Evolutionary conservation across 92 coral and sea anemone genomes (phyloP), one percentile per base, ranked within the genome.

Genomic region (Isaurus tuberculatus): DNA sequence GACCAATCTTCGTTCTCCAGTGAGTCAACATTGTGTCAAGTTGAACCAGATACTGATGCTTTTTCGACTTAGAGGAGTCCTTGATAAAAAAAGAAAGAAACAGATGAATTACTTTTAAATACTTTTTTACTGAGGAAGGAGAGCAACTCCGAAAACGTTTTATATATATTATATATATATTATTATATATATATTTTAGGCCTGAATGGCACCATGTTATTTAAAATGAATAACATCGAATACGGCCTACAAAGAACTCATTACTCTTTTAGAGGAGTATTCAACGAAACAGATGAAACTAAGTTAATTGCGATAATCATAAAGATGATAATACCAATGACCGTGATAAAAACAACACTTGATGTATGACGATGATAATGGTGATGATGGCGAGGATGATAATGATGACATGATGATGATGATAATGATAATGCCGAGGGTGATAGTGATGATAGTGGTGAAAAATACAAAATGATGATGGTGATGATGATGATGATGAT

Each of bases 1-100:
- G 89, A 49, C 99, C 99, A 55, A 96, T 89, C 89, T 96, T 96
- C 5, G 98, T 94, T 72, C 98, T 87, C 99, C 99, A 96, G 85
- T 96, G 99, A 28, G 99, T 94, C 36, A 96, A 70, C 66, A 90
- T 93, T 0, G 91, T 89, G 58, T 96, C 99, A 40, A 96, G 87
- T 55, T 96, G 99, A 34, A 85, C 92, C 46, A 86, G 79, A 51
- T 92, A 92, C 53, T 90, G 91, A 13, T 82, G 30, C 63, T 87
- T 92, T 92, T 90, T 96, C 23, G 88, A 48, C 57, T 88, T 96
- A 23, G 97, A 91, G 0, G 99, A 96, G 77, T 90, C 95, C 99
- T 96, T 55, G 14, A 26, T 3, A 19, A 8, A 36, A 40, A 28
- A 16, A 34, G 49, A 40, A 13, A 7, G 7, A 40, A 13, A 4